A percentile compares a stretch with the other conserved stretches of the same genome.
phyloP scores from a whole-genome alignment of 2,113 vertebrate genomes.

The Apteryx owenii region DNA sequence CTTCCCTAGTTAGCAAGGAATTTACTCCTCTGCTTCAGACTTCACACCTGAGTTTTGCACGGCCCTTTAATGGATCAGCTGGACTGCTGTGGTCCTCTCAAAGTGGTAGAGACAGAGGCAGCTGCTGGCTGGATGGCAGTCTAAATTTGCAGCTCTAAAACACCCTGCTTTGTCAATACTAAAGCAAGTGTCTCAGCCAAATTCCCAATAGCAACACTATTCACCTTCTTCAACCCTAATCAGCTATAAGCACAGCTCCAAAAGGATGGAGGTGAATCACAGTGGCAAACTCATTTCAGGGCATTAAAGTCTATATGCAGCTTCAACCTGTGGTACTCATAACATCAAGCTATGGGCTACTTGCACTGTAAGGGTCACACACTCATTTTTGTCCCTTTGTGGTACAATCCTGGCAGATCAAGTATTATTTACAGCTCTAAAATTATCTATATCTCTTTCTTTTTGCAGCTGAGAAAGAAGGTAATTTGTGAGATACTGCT shows the following conservation, averaged over 20 bases:
- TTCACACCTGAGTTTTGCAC: background rate
- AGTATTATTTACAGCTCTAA: background rate
- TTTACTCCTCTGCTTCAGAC: background rate
- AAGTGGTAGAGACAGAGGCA: slow-evolving; percentile 2
- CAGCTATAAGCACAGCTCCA: background rate
- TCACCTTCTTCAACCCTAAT: background rate
- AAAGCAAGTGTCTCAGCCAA: background rate
- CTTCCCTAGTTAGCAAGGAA: background rate
- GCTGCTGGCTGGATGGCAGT: background rate
- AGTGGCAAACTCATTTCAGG: background rate
- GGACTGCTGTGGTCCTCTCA: background rate
- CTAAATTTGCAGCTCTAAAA: background rate
- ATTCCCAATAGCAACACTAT: background rate
- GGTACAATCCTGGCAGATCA: background rate
- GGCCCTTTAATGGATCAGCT: background rate
- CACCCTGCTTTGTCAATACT: background rate
- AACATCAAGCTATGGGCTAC: background rate
- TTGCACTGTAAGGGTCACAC: background rate
- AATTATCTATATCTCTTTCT: background rate
- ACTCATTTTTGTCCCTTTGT: background rate
- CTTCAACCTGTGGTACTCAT: background rate
- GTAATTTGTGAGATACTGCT: background rate
- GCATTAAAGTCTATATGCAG: background rate
- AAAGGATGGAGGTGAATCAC: background rate
- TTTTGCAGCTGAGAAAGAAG: background rate